These are phyloP conservation scores for Aromia moschata DNA, from an alignment of 2,888 invertebrate genomes.

Conservation along the genomic window DNA sequence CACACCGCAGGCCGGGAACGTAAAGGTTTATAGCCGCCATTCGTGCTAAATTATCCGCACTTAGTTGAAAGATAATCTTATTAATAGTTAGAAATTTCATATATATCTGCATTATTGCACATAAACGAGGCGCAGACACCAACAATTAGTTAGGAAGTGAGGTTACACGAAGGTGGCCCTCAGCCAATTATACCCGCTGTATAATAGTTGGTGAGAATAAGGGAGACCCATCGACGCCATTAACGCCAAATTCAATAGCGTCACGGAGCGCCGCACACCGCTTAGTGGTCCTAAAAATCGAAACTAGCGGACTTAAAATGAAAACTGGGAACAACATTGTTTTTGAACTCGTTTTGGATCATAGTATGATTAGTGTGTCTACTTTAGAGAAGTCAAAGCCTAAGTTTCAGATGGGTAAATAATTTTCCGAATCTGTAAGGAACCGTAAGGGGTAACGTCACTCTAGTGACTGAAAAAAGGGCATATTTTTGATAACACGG, in stretches of 20 bases:
- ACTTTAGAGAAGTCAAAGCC: too few species aligned
- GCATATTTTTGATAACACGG: too few species aligned
- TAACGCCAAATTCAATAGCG: constrained; percentile 11
- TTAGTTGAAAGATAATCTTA: constrained; percentile 37
- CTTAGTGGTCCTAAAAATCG: too few species aligned
- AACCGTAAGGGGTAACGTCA: too few species aligned
- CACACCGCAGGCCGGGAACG: background rate
- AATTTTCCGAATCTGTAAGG: too few species aligned
- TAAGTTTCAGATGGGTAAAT: too few species aligned
- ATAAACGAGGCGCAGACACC: constrained; percentile 27
- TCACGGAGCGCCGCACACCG: background rate
- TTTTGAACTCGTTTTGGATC: too few species aligned
- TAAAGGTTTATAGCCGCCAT: constrained; percentile 13
- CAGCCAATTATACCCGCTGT: constrained; percentile 33
- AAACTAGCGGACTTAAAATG: too few species aligned
- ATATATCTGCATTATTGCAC: constrained; percentile 36
- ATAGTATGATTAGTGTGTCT: too few species aligned
- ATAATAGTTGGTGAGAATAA: constrained; percentile 33
- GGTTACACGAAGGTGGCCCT: constrained; percentile 23
- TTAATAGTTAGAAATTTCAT: constrained; percentile 35
- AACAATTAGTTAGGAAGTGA: constrained; percentile 23
- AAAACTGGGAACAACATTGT: too few species aligned
- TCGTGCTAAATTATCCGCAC: constrained; percentile 14
- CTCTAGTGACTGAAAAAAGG: too few species aligned
- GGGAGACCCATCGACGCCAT: constrained; percentile 26